Percentiles rank a stretch among this genome's conserved stretches.
These are phyloP conservation scores for Menidia beryllina DNA, from an alignment of 2,113 vertebrate species.

Conservation along the genomic window DNA sequence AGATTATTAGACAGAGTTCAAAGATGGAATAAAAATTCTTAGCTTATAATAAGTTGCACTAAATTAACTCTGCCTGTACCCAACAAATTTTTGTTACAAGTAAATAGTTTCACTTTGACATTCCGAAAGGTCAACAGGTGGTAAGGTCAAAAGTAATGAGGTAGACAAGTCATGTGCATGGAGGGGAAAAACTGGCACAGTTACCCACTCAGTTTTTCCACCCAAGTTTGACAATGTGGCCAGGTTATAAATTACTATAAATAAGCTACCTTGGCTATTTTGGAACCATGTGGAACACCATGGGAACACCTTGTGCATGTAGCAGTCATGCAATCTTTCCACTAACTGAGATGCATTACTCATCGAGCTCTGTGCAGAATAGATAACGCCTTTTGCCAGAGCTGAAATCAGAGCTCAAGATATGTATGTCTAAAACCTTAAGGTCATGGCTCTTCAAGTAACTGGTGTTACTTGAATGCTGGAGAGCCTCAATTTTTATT, in stretches of 20 bases:
- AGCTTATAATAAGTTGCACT: no score
- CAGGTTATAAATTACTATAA: constrained; percentile 29
- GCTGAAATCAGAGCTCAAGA: neutral
- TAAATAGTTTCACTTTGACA: neutral
- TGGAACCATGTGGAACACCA: constrained; percentile 27
- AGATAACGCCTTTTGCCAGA: neutral
- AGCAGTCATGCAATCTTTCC: constrained; percentile 27
- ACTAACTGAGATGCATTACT: constrained; percentile 11
- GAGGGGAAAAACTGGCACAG: constrained; percentile 11
- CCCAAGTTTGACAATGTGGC: neutral
- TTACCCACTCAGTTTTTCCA: constrained; percentile 3
- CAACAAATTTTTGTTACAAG: neutral
- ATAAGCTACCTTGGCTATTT: constrained; percentile 32
- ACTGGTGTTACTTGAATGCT: neutral
- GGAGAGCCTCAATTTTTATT: neutral
- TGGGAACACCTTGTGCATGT: neutral
- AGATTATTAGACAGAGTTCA: no score
- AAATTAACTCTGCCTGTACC: no score
- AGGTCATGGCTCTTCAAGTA: neutral
- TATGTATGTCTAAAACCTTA: neutral
- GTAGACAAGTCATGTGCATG: neutral
- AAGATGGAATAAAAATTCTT: no score
- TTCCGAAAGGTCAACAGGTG: neutral
- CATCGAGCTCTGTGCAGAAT: neutral
- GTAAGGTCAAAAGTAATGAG: neutral